Evolutionary conservation across 2,888 invertebrate species (phyloP).

Genomic region (Chymomyza procnemis): DNA sequence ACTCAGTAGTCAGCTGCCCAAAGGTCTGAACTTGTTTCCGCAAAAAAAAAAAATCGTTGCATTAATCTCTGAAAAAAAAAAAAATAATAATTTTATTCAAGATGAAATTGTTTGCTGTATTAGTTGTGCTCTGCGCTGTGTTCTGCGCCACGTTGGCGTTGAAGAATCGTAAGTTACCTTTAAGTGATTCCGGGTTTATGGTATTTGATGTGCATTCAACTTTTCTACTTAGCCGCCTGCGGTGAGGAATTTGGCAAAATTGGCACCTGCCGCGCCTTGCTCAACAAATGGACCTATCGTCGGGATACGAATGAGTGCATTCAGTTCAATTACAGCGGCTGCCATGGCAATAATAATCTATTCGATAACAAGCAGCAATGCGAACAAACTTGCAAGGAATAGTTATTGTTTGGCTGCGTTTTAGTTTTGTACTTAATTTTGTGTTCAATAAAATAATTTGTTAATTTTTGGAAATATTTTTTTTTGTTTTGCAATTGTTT

Average conservation of each 20-base stretch:
- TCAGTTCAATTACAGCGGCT: constrained; percentile 86
- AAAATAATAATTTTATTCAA: constrained; percentile 13
- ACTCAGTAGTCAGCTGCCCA: constrained; percentile 39
- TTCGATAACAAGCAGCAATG: constrained; percentile 83
- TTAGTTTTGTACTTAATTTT: constrained; percentile 11
- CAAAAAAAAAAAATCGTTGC: constrained; percentile 12
- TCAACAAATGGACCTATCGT: constrained; percentile 42
- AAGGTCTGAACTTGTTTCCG: constrained; percentile 16
- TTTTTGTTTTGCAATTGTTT: constrained; percentile 49
- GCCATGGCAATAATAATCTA: constrained; percentile 87
- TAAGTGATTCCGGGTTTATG: too few relatives aligned
- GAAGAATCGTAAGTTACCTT: constrained; percentile 47
- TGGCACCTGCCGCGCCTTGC: constrained; percentile 30
- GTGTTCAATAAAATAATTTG: constrained; percentile 34
- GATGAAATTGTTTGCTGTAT: constrained; percentile 58
- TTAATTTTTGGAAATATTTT: constrained; percentile 39
- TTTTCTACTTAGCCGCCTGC: constrained; percentile 37
- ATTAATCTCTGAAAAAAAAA: neutral
- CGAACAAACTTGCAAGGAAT: constrained; percentile 80
- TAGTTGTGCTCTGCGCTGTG: constrained; percentile 44
- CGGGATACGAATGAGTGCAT: constrained; percentile 80
- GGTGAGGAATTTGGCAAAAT: constrained; percentile 51
- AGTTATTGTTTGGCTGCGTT: neutral
- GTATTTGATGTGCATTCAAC: neutral
- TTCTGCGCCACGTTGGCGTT: constrained; percentile 43